These are phyloP conservation scores for Pararge aegeria DNA, from an alignment of 1,140 invertebrate species.

Conservation along the genomic window DNA sequence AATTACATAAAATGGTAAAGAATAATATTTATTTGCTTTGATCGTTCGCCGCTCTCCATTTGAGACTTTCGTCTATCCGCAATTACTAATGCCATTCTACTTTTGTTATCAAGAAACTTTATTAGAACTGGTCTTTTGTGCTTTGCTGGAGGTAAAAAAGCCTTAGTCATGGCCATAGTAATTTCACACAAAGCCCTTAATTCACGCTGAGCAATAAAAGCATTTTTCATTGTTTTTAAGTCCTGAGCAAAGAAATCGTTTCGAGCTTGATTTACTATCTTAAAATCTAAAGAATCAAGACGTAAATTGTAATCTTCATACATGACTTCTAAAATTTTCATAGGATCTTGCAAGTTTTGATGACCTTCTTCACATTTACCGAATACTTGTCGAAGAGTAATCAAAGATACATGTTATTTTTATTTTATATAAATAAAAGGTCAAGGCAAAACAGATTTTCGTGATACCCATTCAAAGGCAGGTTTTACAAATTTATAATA, in stretches of 20 bases:
- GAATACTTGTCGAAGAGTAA: slow-evolving; percentile 54
- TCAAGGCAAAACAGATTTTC: slow-evolving; percentile 37
- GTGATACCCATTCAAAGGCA: slow-evolving; percentile 51
- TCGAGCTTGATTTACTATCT: slow-evolving; percentile 80
- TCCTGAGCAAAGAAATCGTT: slow-evolving; percentile 81
- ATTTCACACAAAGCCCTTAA: slow-evolving; percentile 79
- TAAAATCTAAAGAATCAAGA: slow-evolving; percentile 81
- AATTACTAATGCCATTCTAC: slow-evolving; percentile 39
- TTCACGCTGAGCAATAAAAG: slow-evolving; percentile 81
- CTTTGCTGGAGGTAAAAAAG: slow-evolving; percentile 77
- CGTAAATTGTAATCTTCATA: slow-evolving; percentile 81
- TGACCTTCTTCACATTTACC: slow-evolving; percentile 77
- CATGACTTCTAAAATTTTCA: slow-evolving; percentile 82
- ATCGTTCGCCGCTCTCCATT: slow-evolving; percentile 38
- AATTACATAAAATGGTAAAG: no score
- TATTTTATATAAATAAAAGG: neutral
- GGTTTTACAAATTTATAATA: slow-evolving; percentile 64
- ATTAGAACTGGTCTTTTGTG: slow-evolving; percentile 46
- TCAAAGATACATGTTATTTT: neutral
- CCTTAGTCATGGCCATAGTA: slow-evolving; percentile 76
- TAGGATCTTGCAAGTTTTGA: slow-evolving; percentile 79
- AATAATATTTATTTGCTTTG: no score
- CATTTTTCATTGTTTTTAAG: slow-evolving; percentile 79
- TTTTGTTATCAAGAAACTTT: slow-evolving; percentile 57
- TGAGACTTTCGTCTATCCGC: slow-evolving; percentile 50